Base-by-base conservation (phyloP, 2,113 vertebrate genomes). In the Girardinichthys multiradiatus region DNA sequence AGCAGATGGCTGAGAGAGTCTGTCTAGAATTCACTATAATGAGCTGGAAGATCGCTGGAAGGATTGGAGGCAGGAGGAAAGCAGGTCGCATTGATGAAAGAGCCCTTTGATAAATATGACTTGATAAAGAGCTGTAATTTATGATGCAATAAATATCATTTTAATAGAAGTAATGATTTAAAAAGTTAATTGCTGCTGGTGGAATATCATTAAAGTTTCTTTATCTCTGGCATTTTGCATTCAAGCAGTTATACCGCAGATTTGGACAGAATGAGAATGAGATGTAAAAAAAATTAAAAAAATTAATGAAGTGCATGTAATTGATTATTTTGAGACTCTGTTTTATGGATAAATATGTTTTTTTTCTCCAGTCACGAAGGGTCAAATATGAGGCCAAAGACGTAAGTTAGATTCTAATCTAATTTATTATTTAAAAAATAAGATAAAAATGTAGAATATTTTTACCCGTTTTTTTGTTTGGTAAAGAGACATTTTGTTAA, bases 351-450 rank as follows among this genome's bases (percentile, higher is more conserved):
- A 24, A 74, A 80, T 39, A 27, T 85, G 31, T 83, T 78, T 76
- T 90, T 80, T 74, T 72, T 66, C 90, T 96, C 70, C 90, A 99
- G 97, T 97, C 97, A 84, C 95, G 96, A 95, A 96, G 97, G 95
- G 93, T 98, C 82, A 97, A 93, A 94, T 95, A 96, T 29, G 94
- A 96, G 73, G 82, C 82, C 84, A 80, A 91, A 87, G 86, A 94
- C 64, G 93, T 94, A 92, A 94, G 92, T 94, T 61, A 74, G 80
- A 65, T 51, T 67, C 39, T 76, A 27, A 60, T 78, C 70, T 77
- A 39, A 4, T 69, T 21, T 35, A 64, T 30, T n/a, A 26, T 64
- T 54, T 59, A 54, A 26, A 73, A 68, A 57, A 76, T 57, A 13
- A 30, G 17, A 17, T 27, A 28, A 42, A 27, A 27, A 7, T 39